These are phyloP conservation scores for Polia nebulosa DNA, from an alignment of 2,888 invertebrate genomes.

Conservation along the genomic window DNA sequence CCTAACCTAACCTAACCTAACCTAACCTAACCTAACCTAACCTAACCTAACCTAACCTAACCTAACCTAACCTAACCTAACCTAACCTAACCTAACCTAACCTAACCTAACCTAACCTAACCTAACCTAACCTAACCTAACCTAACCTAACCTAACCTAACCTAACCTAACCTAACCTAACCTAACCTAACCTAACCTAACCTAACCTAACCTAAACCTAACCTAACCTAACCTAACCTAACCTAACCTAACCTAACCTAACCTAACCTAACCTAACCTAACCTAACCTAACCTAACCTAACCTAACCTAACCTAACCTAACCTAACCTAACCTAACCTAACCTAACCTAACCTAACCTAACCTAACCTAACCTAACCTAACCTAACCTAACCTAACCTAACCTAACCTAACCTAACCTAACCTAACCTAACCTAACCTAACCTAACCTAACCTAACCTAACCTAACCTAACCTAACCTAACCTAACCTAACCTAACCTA, in stretches of 20 bases:
- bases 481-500: no score
- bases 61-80: constrained; percentile 38
- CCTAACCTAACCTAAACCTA: constrained; percentile 51
- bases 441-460: no score
- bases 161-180: constrained; percentile 63
- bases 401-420: no score
- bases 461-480: no score
- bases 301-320: no score
- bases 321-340: no score
- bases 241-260: constrained; percentile 48
- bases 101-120: constrained; percentile 35
- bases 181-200: constrained; percentile 63
- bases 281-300: no score
- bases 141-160: constrained; percentile 48
- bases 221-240: constrained; percentile 46
- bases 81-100: constrained; percentile 38
- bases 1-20: constrained; percentile 43
- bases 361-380: no score
- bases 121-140: constrained; percentile 36
- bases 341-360: no score
- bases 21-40: constrained; percentile 35
- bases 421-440: no score
- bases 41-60: constrained; percentile 37
- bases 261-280: no score
- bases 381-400: no score